Base-by-base conservation (phyloP, 2,888 invertebrate genomes). In the Acanthoscelides obtectus region DNA sequence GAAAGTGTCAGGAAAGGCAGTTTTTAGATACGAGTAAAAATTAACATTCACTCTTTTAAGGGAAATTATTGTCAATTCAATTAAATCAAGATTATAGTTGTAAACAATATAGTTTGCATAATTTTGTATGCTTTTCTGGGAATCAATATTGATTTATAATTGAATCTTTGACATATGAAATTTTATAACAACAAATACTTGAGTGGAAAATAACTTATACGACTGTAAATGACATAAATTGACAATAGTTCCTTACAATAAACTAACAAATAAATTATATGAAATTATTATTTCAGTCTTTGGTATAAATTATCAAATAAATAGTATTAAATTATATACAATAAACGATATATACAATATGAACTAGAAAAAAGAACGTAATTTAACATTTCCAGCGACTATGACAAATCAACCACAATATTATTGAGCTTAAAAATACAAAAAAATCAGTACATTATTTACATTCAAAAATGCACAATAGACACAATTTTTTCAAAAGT, bases 261-360 rank as follows among this genome's bases (percentile, higher is more conserved):
- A 75, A 76, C 73, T 76, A 75, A 74, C 71, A 75, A 72, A 73
- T 77, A 71, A 72, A 70, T 72, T 70, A 71, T 75, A 73, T 67
- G 75, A 72, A 75, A 75, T 72, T 71, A 71, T 73, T 69, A 72
- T 78, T 79, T 83, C 82, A 83, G 83, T 83, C 83, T 83, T 83
- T 83, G 83, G 83, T 78, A 80, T 78, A 79, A 79, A 72, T 78
- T 76, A 77, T 79, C 79, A 80, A 81, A 79, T 80, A 80, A 80
- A 79, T 80, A 80, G 79, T 80, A 79, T 74, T 66, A 79, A 78
- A 79, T 79, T 75, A 77, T 77, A 77, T 80, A 78, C 79, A 79
- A 67, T 77, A 80, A 75, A 78, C 76, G 75, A 70, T 76, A 75
- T 77, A 75, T 77, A 76, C 74, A 77, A 65, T 25, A 45, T 66